Base-by-base conservation (phyloP, 2,888 invertebrate genomes). In the Sycophila texana region DNA sequence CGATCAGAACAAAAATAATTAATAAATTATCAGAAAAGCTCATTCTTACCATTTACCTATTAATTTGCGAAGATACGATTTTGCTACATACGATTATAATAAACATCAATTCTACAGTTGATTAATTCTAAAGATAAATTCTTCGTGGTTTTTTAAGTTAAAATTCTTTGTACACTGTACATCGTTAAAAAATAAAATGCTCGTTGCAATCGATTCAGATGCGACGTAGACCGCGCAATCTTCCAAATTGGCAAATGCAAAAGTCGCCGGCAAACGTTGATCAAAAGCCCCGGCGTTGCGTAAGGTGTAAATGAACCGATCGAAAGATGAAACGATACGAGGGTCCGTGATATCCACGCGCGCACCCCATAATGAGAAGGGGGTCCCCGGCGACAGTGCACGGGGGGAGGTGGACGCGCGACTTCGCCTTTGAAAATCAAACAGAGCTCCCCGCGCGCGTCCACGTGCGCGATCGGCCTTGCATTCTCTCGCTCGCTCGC, bases 381-480 rank as follows among this genome's bases (percentile, higher is more conserved):
- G 20, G 30, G 26, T 18, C 3, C 2, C 20, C 47, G 12, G 60
- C 20, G 14, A 53, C n/a, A 72, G 22, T 51, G 20, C 14, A 51
- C 10, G 30, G 57, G 49, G 58, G 14, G 20, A 30, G 47, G n/a
- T 4, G 20, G 71, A 47, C 26, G 75, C 77, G 80, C 82, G 77
- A 83, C 82, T 87, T 87, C 85, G 86, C 87, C 87, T 87, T 87
- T 86, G 86, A 87, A 87, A 88, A 87, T 87, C 88, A 88, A 88
- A 88, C 85, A 88, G 85, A 14, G 58, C 20, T 22, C 5, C 5
- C 39, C 5, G 39, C 82, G 82, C 82, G 84, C 86, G 86, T 82
- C 84, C 85, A 84, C 84, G 86, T 86, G 84, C 84, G 83, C 85
- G 86, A 10, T 20, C 16, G 5, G 20, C 14, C 18, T 22, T 13